Conservation (phyloP, 2,797 vertebrate species). For the Morus bassanus region DNA sequence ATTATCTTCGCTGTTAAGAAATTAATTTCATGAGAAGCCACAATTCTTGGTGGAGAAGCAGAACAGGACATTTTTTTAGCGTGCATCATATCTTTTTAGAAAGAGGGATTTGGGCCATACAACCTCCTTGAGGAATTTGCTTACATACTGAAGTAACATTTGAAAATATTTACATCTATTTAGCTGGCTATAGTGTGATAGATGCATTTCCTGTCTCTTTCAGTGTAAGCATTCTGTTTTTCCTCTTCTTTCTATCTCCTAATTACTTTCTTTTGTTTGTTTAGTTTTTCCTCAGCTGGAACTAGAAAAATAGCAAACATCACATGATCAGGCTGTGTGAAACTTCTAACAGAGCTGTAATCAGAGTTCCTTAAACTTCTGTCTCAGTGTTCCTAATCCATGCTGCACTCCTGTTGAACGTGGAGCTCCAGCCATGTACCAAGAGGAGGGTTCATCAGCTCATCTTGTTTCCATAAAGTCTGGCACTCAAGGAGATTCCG, state of each 20-base stretch:
- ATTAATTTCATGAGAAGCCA: neutral
- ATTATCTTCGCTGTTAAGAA: neutral
- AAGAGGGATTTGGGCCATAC: neutral
- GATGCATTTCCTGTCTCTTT: slow-evolving; percentile 30
- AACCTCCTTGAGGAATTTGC: slow-evolving; percentile 9
- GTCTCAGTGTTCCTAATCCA: neutral
- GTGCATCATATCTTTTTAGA: neutral
- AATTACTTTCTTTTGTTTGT: slow-evolving; percentile 4
- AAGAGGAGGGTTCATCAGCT: neutral
- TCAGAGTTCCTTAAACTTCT: neutral
- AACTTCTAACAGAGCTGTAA: neutral
- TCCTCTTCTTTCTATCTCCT: neutral
- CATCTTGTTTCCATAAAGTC: neutral
- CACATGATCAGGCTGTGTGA: neutral
- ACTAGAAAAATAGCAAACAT: neutral
- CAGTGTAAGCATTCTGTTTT: slow-evolving; percentile 37
- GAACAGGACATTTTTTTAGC: neutral
- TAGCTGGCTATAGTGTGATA: slow-evolving; percentile 2
- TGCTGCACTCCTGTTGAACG: accelerated
- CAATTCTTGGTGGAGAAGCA: neutral
- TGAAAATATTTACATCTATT: slow-evolving; percentile 54
- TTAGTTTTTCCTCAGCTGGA: slow-evolving; percentile 28
- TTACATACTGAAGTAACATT: slow-evolving; percentile 29
- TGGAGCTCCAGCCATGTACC: neutral
- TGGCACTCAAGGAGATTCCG: neutral